phyloP scores from a whole-genome alignment of 2,113 vertebrate species.

The Pelodiscus sinensis region DNA sequence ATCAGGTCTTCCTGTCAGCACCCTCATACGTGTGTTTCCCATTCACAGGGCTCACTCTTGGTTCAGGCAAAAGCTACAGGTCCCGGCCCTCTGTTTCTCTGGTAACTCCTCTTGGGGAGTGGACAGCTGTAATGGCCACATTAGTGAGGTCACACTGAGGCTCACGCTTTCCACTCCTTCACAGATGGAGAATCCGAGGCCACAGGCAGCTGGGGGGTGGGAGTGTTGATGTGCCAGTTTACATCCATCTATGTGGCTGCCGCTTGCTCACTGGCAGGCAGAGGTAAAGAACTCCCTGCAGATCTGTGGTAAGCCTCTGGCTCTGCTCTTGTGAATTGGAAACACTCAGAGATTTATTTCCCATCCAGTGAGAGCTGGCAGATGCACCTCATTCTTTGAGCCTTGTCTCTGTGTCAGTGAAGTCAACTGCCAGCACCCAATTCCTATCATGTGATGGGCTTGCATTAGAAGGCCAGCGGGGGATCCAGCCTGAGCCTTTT shows the following conservation, averaged over 20 bases:
- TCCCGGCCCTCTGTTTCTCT: slow-evolving; percentile 37
- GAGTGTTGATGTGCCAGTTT: not conserved
- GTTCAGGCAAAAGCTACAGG: slow-evolving; percentile 14
- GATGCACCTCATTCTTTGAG: not conserved
- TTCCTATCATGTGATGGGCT: not conserved
- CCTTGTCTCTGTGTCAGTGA: not conserved
- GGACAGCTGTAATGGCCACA: slow-evolving; percentile 5
- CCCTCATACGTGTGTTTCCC: not conserved
- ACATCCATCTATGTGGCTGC: not conserved
- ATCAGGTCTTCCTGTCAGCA: slow-evolving; percentile 41
- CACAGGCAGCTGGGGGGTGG: slow-evolving; percentile 55
- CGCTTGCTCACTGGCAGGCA: not conserved
- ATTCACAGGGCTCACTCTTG: slow-evolving; percentile 9
- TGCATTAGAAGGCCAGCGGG: not conserved
- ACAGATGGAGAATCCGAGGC: not conserved
- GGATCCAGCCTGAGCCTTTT: not conserved
- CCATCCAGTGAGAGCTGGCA: not conserved
- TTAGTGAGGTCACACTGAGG: slow-evolving; percentile 36
- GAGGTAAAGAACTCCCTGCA: slow-evolving; percentile 38
- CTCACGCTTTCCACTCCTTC: slow-evolving; percentile 56
- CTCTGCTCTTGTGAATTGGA: not conserved
- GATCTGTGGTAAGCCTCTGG: not conserved
- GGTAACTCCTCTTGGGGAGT: slow-evolving; percentile 33
- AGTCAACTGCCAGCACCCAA: not conserved
- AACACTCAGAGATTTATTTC: not conserved